Base-by-base conservation (phyloP, 2,113 vertebrate species). In the Ursus arctos region DNA sequence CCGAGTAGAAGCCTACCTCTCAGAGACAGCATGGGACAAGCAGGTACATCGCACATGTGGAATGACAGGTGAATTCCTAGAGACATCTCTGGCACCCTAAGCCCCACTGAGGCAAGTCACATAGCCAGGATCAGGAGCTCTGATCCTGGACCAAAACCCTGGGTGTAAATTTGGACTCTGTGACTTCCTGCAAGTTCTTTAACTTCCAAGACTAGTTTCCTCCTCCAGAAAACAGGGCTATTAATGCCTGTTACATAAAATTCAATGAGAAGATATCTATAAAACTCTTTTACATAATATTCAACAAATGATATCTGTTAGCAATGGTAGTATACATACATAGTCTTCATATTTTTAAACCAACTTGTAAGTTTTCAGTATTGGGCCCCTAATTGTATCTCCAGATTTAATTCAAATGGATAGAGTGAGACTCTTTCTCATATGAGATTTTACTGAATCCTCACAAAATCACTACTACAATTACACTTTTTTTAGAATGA, bases 321-420 rank as follows among this genome's bases (percentile, higher is more conserved):
- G n/a, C 40, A 59, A 49, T 74, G 24, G 40, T 61, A 53, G 67
- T 36, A 61, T 47, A 85, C 24, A 49, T 53, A 21, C 16, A 53
- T 24, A 40, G 2, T 88, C 92, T 96, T 87, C 31, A 65, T 71
- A 53, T 47, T 90, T 97, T 91, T 90, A 5, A 85, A 79, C 71
- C 65, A 71, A 51, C 40, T 40, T 91, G 9, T 31, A 92, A 88
- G 36, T 92, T 96, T 93, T 95, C 59, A 77, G 18, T 86, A 81
- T 87, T 86, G 89, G 53, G 9, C 22, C 40, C 80, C 43, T 79
- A 82, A 94, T 15, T 86, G 1, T 77, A 59, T 40, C 36, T 97
- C 53, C 14, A 92, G 74, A 89, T 90, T 77, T 81, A 95, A 94
- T 77, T 92, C 93, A 89, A 72, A 71, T 71, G 36, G 84, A 67